Percentiles rank a stretch among this genome's conserved stretches.
Conservation (phyloP, 2,888 invertebrate genomes). For the Gymnocheta viridis region DNA sequence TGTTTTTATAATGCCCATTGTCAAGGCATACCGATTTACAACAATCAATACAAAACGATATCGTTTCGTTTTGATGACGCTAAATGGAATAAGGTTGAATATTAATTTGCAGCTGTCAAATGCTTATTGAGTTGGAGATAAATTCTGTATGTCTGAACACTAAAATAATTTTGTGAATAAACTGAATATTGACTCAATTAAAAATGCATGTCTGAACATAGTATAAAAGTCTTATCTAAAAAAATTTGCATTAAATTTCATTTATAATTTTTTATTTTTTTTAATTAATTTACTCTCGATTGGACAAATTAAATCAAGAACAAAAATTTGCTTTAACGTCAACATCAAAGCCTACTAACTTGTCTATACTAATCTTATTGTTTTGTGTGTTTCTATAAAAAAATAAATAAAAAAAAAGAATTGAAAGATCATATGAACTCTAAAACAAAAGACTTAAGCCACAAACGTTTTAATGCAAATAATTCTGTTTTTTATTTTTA, state of each 20-base stretch:
- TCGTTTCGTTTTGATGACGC: no score
- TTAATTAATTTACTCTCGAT: not conserved
- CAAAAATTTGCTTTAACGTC: not conserved
- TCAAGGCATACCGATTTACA: no score
- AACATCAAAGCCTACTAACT: not conserved
- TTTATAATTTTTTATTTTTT: not conserved
- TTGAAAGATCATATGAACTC: not conserved
- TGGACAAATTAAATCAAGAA: not conserved
- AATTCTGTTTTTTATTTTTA: not conserved
- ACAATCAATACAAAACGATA: no score
- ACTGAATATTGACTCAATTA: no score
- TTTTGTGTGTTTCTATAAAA: not conserved
- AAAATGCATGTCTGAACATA: no score
- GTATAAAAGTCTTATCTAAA: no score
- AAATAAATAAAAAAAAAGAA: not conserved
- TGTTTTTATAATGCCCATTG: no score
- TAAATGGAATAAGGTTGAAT: no score
- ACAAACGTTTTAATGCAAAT: constrained; percentile 15
- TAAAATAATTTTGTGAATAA: no score
- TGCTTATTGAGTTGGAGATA: no score
- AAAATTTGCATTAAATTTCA: not conserved
- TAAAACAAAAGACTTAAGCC: constrained; percentile 52
- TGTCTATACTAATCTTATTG: not conserved
- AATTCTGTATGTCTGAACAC: no score
- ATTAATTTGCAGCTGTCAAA: no score